These are phyloP conservation scores for Jaculus jaculus DNA, from an alignment of 2,113 vertebrate genomes.

Conservation along the genomic window DNA sequence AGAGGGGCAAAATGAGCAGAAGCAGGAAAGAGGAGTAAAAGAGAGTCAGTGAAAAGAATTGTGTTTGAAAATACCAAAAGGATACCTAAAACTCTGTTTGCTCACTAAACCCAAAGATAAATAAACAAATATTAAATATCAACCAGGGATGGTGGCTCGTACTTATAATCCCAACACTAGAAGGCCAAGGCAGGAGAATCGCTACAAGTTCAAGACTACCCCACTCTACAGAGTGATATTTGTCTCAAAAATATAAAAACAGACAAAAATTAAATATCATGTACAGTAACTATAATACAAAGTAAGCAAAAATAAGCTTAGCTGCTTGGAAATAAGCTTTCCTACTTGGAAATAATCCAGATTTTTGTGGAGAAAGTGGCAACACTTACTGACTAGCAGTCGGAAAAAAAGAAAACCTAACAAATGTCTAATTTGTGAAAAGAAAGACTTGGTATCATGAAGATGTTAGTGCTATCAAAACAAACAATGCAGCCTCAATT, in stretches of 20 bases:
- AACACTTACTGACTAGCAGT: not conserved
- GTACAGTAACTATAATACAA: not conserved
- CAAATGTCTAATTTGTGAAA: not conserved
- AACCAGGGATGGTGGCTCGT: not conserved
- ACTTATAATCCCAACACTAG: not conserved
- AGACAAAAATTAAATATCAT: not conserved
- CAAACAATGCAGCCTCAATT: too few relatives aligned
- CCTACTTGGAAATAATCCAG: not conserved
- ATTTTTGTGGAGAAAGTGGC: not conserved
- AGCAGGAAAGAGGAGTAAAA: not conserved
- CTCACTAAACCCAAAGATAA: too few relatives aligned
- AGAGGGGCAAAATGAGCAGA: too few relatives aligned
- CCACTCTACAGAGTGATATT: not conserved
- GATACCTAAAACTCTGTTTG: too few relatives aligned
- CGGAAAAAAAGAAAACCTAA: not conserved
- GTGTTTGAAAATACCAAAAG: too few relatives aligned
- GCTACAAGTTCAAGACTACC: not conserved
- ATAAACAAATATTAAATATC: not conserved
- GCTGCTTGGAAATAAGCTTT: not conserved
- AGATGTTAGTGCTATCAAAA: not conserved
- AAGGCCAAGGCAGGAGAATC: not conserved
- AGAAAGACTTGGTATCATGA: not conserved
- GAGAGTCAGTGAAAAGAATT: too few relatives aligned
- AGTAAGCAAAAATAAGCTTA: conserved; percentile 1
- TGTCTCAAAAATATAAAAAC: too few relatives aligned